Conservation (phyloP, 2,797 vertebrate species). For the Neosilurus mollespiculum region DNA sequence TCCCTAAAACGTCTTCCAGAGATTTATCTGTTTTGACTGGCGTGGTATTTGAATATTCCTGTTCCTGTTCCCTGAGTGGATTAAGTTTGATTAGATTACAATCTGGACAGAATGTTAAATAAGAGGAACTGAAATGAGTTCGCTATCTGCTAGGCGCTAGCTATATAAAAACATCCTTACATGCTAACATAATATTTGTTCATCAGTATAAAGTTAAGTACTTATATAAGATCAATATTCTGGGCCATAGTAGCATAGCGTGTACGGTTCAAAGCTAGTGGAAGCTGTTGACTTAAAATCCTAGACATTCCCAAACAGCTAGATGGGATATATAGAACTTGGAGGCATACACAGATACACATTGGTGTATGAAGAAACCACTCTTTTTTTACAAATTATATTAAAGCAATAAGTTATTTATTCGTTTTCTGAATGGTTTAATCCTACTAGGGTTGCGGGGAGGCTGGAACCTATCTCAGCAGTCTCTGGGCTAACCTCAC, state of each 20-base stretch:
- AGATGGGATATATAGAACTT: neutral
- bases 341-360: neutral
- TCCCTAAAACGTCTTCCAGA: slow-evolving; percentile 86
- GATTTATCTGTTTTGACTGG: slow-evolving; percentile 76
- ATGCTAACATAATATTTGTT: neutral
- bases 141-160: neutral
- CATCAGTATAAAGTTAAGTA: neutral
- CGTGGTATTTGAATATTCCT: slow-evolving; percentile 68
- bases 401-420: too few relatives aligned
- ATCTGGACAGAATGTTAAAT: neutral
- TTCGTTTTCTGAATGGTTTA: too few relatives aligned
- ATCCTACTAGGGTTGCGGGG: too few relatives aligned
- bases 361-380: neutral
- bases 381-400: neutral
- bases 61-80: slow-evolving; percentile 74
- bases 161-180: neutral
- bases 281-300: neutral
- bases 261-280: neutral
- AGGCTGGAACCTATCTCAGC: too few relatives aligned
- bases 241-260: neutral
- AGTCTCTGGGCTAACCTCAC: too few relatives aligned
- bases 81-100: slow-evolving; percentile 28
- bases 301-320: neutral
- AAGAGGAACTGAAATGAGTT: slow-evolving; percentile 5
- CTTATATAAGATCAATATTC: neutral